These are phyloP conservation scores for Myripristis murdjan DNA, from an alignment of 2,797 vertebrate genomes.

Conservation along the genomic window DNA sequence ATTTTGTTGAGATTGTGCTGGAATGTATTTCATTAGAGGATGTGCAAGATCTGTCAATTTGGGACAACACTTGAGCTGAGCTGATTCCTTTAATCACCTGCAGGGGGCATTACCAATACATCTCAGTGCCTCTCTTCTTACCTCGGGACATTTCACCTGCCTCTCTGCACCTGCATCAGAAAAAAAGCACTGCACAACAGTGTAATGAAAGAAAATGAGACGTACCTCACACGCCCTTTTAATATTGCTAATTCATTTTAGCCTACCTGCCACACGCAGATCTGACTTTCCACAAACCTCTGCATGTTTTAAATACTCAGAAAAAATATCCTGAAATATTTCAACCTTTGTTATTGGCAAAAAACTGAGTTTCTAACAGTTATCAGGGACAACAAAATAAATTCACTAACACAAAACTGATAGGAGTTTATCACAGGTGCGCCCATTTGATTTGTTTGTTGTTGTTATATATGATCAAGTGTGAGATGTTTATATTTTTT, in stretches of 20 bases:
- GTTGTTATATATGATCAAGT: too few species aligned
- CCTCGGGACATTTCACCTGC: slow-evolving; percentile 53
- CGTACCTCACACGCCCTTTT: too few species aligned
- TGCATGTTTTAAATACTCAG: not conserved
- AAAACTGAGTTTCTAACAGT: too few species aligned
- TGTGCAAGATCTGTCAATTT: too few species aligned
- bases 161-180: slow-evolving; percentile 32
- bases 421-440: too few species aligned
- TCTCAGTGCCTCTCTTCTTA: slow-evolving; percentile 22
- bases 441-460: too few species aligned
- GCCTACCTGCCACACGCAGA: not conserved
- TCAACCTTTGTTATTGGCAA: not conserved
- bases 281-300: not conserved
- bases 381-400: too few species aligned
- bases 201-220: slow-evolving; percentile 2
- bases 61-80: too few species aligned
- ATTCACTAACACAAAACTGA: too few species aligned
- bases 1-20: not conserved
- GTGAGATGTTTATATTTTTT: too few species aligned
- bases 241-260: not conserved
- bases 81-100: slow-evolving; percentile 34
- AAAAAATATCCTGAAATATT: not conserved
- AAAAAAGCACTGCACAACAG: slow-evolving; percentile 9
- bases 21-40: not conserved
- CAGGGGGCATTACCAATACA: slow-evolving; percentile 56